These are phyloP conservation scores for Drosophila barbarae DNA, from an alignment of 2,888 invertebrate species.

Conservation along the genomic window DNA sequence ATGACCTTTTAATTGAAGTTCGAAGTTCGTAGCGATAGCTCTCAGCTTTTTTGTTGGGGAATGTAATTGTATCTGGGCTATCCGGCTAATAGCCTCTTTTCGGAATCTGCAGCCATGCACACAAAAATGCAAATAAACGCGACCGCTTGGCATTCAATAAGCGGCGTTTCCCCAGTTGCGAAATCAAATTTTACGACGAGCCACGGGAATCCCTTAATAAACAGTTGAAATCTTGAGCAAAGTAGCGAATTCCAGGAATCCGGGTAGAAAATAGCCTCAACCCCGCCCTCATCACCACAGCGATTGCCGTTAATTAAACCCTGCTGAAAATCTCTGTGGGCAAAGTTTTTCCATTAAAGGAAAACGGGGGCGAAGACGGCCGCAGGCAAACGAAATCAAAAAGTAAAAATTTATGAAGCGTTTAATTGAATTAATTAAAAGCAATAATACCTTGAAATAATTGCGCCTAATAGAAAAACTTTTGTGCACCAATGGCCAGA, in stretches of 20 bases:
- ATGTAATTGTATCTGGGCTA: constrained; percentile 40
- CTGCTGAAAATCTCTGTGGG: constrained; percentile 52
- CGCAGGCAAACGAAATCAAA: constrained; percentile 72
- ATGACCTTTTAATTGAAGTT: constrained; percentile 78
- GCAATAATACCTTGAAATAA: constrained; percentile 76
- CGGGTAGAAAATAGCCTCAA: constrained; percentile 12
- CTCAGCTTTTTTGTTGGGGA: constrained; percentile 3
- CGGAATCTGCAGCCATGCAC: constrained; percentile 46
- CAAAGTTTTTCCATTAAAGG: constrained; percentile 76
- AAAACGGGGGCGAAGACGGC: constrained; percentile 44
- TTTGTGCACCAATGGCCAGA: constrained; percentile 43
- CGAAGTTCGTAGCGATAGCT: constrained; percentile 15
- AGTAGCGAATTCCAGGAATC: constrained; percentile 57
- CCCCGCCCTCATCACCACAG: constrained; percentile 20
- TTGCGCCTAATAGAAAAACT: constrained; percentile 73
- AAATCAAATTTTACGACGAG: constrained; percentile 75
- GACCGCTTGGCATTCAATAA: constrained; percentile 62
- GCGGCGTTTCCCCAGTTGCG: constrained; percentile 51
- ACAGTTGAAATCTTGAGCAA: constrained; percentile 55
- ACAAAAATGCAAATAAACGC: constrained; percentile 70
- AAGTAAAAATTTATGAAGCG: constrained; percentile 79
- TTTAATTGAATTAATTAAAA: constrained; percentile 79
- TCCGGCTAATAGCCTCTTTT: constrained; percentile 18
- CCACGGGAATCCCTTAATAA: constrained; percentile 68
- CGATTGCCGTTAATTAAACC: constrained; percentile 76